Percentiles rank a stretch among this genome's conserved stretches.
These are phyloP conservation scores for Lochmaea capreae DNA, from an alignment of 2,888 invertebrate genomes.

Conservation along the genomic window DNA sequence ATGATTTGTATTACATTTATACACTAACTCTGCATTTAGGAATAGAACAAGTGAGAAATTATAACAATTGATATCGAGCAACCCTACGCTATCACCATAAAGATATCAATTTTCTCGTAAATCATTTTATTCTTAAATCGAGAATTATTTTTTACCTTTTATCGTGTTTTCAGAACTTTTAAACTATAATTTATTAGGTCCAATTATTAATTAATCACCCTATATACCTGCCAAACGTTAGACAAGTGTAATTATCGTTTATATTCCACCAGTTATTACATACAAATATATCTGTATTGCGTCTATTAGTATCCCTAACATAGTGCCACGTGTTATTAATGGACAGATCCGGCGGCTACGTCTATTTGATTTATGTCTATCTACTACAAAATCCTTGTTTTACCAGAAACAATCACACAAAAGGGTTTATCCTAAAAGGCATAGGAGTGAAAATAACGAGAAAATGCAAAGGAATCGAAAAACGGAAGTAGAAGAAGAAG, in stretches of 20 bases:
- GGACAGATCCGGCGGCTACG: neutral
- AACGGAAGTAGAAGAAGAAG: neutral
- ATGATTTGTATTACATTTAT: too few relatives aligned
- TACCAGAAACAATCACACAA: neutral
- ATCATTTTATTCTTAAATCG: too few relatives aligned
- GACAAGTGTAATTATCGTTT: neutral
- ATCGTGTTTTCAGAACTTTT: too few relatives aligned
- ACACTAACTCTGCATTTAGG: too few relatives aligned
- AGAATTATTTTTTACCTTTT: too few relatives aligned
- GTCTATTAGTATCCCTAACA: neutral
- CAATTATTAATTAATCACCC: too few relatives aligned
- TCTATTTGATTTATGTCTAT: constrained; percentile 11
- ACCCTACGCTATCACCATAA: too few relatives aligned
- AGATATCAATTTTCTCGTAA: too few relatives aligned
- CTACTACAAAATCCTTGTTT: constrained; percentile 11
- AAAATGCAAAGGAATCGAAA: neutral
- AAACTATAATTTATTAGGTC: too few relatives aligned
- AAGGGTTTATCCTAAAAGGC: neutral
- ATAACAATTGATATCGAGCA: too few relatives aligned
- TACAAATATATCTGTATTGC: neutral
- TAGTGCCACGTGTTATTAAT: neutral
- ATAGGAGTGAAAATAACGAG: constrained; percentile 3
- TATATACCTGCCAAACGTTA: too few relatives aligned
- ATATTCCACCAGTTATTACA: neutral
- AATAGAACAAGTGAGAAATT: too few relatives aligned